A percentile compares a stretch with the other conserved stretches of the same genome.
phyloP scores from a whole-genome alignment of 2,888 invertebrate genomes.

The Machimus atricapillus region DNA sequence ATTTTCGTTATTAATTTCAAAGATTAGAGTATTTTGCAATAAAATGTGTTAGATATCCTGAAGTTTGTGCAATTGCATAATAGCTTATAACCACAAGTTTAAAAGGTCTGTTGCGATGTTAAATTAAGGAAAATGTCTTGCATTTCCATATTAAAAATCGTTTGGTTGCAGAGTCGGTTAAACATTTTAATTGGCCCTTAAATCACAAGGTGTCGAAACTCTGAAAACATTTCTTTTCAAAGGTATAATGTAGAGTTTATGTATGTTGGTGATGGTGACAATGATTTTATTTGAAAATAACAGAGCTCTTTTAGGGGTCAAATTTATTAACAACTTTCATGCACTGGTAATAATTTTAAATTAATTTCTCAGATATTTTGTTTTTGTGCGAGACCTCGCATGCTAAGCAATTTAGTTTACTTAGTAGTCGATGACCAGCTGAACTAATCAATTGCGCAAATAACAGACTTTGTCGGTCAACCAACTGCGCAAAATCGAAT shows the following conservation, averaged over 20 bases:
- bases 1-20: not conserved
- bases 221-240: too few relatives aligned
- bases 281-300: not conserved
- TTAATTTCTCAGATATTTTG: not conserved
- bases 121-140: too few relatives aligned
- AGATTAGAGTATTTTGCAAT: not conserved
- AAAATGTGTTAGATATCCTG: not conserved
- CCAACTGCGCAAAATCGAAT: not conserved
- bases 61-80: not conserved
- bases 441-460: not conserved
- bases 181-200: not conserved
- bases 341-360: not conserved
- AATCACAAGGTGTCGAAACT: not conserved
- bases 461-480: not conserved
- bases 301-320: not conserved
- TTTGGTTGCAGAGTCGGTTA: not conserved
- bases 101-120: not conserved
- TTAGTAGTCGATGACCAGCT: not conserved
- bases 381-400: not conserved
- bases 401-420: not conserved
- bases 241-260: too few relatives aligned
- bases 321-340: not conserved
- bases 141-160: not conserved
- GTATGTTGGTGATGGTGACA: too few relatives aligned
- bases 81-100: not conserved